A percentile compares a stretch with the other conserved stretches of the same genome.
These are phyloP conservation scores for Papilio polyxenes DNA, from an alignment of 1,140 invertebrate species.

Conservation along the genomic window DNA sequence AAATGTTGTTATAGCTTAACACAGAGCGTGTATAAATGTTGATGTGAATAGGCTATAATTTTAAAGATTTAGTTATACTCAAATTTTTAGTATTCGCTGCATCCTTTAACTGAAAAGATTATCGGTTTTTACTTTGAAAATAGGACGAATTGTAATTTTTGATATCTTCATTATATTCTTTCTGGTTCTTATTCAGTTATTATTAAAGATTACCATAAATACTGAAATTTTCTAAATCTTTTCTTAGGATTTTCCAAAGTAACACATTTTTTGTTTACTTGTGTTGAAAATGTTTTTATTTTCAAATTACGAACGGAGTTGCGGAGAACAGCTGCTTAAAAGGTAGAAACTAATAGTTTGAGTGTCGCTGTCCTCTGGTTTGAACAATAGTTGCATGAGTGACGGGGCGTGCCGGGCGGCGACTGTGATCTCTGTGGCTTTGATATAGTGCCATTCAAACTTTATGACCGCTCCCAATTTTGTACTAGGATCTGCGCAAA, in stretches of 20 bases:
- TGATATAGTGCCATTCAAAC: background rate
- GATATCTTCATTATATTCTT: no score
- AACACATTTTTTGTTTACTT: no score
- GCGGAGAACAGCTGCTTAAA: background rate
- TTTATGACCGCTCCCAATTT: background rate
- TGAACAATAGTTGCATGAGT: slow-evolving; percentile 72
- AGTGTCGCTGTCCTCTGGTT: slow-evolving; percentile 44
- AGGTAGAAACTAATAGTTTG: slow-evolving; percentile 24
- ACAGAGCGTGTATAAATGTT: slow-evolving; percentile 9
- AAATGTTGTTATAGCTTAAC: slow-evolving; percentile 16
- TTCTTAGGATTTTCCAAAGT: no score
- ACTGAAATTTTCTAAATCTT: no score
- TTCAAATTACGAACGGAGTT: no score
- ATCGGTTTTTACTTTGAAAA: no score
- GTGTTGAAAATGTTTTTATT: no score
- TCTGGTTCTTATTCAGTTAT: no score
- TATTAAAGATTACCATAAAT: no score
- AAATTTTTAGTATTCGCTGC: background rate
- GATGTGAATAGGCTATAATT: background rate
- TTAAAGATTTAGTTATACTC: background rate
- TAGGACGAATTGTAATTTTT: no score
- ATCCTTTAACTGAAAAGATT: background rate
- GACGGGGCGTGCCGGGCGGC: slow-evolving; percentile 71
- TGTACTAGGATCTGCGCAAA: background rate
- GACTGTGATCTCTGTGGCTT: slow-evolving; percentile 60